Evolutionary conservation across 2,113 vertebrate species (phyloP).

Genomic region (Ceyx melanurus): DNA sequence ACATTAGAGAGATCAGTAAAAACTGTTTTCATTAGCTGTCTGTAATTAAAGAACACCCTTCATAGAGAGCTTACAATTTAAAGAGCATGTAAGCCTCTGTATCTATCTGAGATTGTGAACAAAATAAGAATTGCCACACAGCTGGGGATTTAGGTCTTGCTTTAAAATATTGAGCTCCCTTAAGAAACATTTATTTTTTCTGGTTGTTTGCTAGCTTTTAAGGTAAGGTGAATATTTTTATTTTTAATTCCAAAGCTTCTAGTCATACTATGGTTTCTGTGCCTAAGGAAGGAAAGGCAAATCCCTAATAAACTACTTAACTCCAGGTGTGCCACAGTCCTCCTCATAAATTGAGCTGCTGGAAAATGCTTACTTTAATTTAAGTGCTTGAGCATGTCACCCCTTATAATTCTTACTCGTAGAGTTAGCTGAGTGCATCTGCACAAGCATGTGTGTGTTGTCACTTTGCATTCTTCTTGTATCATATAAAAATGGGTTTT

Average conservation of each 20-base stretch:
- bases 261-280: slow-evolving; percentile 39
- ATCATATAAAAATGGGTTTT: neutral
- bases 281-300: slow-evolving; percentile 11
- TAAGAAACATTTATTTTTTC: neutral
- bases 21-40: slow-evolving; percentile 68
- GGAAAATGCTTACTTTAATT: neutral
- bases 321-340: neutral
- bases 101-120: slow-evolving; percentile 35
- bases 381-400: neutral
- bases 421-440: neutral
- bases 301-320: neutral
- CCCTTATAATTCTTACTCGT: neutral
- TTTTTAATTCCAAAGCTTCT: slow-evolving; percentile 52
- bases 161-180: neutral
- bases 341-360: neutral
- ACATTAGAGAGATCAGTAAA: slow-evolving; percentile 58
- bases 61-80: slow-evolving; percentile 68
- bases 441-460: neutral
- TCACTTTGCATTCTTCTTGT: neutral
- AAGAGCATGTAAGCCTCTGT: slow-evolving; percentile 51
- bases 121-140: slow-evolving; percentile 60
- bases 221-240: neutral
- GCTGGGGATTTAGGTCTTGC: slow-evolving; percentile 3
- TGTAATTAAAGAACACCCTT: slow-evolving; percentile 75
- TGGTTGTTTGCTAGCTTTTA: neutral